Percentiles rank a stretch among this genome's conserved stretches.
Evolutionary conservation across 2,113 vertebrate species (phyloP).

Genomic region (Engystomops pustulosus): DNA sequence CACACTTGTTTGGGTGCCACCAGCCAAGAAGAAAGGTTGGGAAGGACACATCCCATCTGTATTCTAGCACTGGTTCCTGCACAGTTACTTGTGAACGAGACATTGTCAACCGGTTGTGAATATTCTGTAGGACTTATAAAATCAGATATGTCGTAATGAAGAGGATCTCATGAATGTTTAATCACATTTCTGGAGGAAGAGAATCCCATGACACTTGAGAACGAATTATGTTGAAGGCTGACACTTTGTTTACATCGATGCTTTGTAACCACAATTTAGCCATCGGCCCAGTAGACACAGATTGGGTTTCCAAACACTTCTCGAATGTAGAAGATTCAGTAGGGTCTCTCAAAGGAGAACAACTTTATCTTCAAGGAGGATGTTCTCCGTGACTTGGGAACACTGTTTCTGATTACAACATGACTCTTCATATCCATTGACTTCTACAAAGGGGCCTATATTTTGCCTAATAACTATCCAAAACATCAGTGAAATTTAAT

Average conservation of each 20-base stretch:
- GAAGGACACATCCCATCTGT: no score
- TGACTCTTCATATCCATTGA: no score
- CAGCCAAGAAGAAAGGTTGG: no score
- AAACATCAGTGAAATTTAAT: no score
- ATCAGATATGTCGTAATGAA: slow-evolving; percentile 10
- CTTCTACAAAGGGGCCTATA: no score
- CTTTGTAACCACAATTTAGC: not conserved
- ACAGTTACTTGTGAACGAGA: not conserved
- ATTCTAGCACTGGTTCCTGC: not conserved
- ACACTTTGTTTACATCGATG: slow-evolving; percentile 6
- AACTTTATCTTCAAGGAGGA: not conserved
- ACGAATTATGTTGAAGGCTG: not conserved
- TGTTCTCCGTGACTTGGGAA: not conserved
- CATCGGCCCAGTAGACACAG: not conserved
- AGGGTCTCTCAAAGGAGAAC: not conserved
- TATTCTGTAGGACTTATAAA: slow-evolving; percentile 11
- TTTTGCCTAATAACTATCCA: no score
- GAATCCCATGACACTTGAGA: slow-evolving; percentile 16
- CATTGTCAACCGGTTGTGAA: not conserved
- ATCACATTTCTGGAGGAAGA: slow-evolving; percentile 13
- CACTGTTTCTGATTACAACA: no score
- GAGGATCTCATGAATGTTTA: slow-evolving; percentile 40
- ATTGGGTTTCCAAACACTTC: not conserved
- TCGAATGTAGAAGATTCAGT: not conserved
- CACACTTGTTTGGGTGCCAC: no score